Evolutionary conservation across 2,888 invertebrate genomes (phyloP), one percentile per base, ranked within the genome.

Genomic region (Hirudinaria manillensis): DNA sequence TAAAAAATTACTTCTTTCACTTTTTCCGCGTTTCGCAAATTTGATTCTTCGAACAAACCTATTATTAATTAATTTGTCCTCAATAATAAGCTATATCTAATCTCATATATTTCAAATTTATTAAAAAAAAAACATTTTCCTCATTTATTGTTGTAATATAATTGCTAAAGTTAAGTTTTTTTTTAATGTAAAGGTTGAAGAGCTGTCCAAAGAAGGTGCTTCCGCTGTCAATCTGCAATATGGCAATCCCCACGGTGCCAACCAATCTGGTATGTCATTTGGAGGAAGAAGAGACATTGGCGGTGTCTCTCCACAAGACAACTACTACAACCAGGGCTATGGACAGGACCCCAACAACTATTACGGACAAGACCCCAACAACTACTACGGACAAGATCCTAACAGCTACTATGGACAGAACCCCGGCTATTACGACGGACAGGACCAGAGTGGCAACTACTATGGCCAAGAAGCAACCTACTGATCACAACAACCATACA

Each of bases 191-290:
- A 45, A 83, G 29, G 79, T 81, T 70, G 77, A 79, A 55, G 79
- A 80, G 36, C 80, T 80, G 61, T 82, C 82, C 2, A 81, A 82
- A 6, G 81, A 81, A 29, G 73, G 73, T 24, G 36, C 61, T 16
- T 29, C 61, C 4, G 78, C 82, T 29, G 81, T 84, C 56, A 81
- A 83, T 36, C 80, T 83, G 19, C 85, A 85, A 78, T 80, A 82
- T 72, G 85, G 85, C 16, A 81, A 80, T 75, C 84, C 84, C 77
- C 81, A 83, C 76, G 81, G 82, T 7, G 84, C 84, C 29, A 81
- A 80, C 65, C 85, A 85, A 76, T 72, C 80, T 21, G 84, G 84
- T 1, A 84, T 84, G 84, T 76, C 79, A 71, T 80, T 83, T 77
- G 84, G 84, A 19, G 79, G 80, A 24, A 79, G 80, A 29, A 78